These are phyloP conservation scores for Struthio camelus DNA, from an alignment of 2,113 vertebrate species.

Conservation along the genomic window DNA sequence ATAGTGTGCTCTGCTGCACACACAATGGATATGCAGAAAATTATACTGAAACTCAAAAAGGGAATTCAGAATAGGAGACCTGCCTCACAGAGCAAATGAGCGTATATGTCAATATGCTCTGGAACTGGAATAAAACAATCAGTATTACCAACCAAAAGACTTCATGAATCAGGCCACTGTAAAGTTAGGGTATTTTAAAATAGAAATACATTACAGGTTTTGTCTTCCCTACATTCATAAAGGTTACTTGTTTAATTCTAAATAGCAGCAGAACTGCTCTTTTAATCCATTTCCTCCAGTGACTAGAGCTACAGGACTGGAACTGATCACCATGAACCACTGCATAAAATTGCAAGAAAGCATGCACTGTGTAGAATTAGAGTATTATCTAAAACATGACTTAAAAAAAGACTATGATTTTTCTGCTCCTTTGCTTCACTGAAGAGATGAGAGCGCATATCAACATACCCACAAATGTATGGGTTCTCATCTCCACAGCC, in stretches of 20 bases:
- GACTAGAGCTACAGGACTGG: constrained; percentile 44
- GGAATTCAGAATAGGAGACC: background rate
- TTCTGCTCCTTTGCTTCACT: background rate
- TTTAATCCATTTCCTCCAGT: constrained; percentile 24
- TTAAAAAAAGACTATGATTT: constrained; percentile 16
- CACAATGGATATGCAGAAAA: background rate
- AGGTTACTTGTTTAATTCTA: background rate
- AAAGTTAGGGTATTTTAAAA: background rate
- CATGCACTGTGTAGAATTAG: background rate
- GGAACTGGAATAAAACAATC: background rate
- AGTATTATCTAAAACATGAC: background rate
- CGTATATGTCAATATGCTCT: background rate
- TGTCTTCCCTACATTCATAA: constrained; percentile 1
- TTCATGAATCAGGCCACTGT: background rate
- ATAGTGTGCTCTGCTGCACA: background rate
- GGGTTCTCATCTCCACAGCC: background rate
- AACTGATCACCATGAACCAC: background rate
- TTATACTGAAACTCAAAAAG: background rate
- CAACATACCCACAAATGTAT: background rate
- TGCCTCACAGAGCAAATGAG: background rate
- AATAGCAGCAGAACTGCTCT: constrained; percentile 20
- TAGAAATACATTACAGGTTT: background rate
- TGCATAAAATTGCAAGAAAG: constrained; percentile 11
- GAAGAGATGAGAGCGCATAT: background rate
- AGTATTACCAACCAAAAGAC: background rate